phyloP scores from a whole-genome alignment of 1,140 invertebrate species.

The Phenacoccus solenopsis region DNA sequence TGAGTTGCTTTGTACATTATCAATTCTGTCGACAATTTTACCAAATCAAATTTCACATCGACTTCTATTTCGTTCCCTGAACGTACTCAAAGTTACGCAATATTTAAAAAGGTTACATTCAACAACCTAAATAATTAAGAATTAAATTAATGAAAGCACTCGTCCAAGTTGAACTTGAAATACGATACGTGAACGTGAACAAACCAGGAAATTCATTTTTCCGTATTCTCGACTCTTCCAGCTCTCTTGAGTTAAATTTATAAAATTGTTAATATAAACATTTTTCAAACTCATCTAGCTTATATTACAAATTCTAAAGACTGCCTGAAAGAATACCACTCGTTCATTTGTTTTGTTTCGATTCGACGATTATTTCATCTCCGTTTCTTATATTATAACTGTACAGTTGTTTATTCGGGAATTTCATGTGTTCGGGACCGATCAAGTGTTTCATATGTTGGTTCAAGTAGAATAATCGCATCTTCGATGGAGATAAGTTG shows the following conservation, averaged over 20 bases:
- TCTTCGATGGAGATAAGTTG: conserved; percentile 62
- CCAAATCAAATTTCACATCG: too few relatives aligned
- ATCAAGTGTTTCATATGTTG: conserved; percentile 44
- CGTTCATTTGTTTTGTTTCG: conserved; percentile 24
- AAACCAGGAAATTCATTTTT: too few relatives aligned
- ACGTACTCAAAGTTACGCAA: not conserved
- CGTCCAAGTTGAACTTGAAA: not conserved
- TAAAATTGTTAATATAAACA: not conserved
- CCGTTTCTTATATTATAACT: conserved; percentile 81
- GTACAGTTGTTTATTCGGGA: conserved; percentile 73
- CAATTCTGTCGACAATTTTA: not conserved
- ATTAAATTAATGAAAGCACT: conserved; percentile 17
- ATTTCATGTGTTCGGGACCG: conserved; percentile 75
- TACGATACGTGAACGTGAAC: too few relatives aligned
- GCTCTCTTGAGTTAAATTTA: not conserved
- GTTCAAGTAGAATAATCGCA: conserved; percentile 70
- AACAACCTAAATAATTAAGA: not conserved
- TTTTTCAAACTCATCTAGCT: not conserved
- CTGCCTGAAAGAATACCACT: not conserved
- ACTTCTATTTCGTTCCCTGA: not conserved
- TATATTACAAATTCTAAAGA: not conserved
- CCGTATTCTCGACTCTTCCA: not conserved
- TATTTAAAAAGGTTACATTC: not conserved
- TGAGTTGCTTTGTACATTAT: not conserved
- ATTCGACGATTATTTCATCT: conserved; percentile 79